Evolutionary conservation across 1,140 invertebrate genomes (phyloP), one percentile per base, ranked within the genome.

Genomic region (Sarcophaga bullata): DNA sequence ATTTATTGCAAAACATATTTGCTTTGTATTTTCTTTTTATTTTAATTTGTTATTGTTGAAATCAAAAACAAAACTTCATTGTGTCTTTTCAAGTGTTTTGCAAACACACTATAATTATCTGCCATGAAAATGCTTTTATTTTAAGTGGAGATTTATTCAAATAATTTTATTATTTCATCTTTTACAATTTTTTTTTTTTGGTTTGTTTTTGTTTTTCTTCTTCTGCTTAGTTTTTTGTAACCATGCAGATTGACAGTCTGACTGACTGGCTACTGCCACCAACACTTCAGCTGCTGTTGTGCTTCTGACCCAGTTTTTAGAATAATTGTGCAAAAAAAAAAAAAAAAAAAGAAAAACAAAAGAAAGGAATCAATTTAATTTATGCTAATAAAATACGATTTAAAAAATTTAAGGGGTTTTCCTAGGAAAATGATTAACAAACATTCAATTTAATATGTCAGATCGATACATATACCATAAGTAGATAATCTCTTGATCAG

Each of bases 51-150:
- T n/a, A n/a, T n/a, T 37, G 25, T 37, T 37, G 25, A 37, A 37
- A 37, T 37, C 25, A 37, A 37, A 37, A 37, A 4, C 25, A 37
- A 7, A 25, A 25, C 17, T 68, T 68, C 58, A 17, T 17, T 17
- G 4, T 72, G 19, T 19, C 37, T 78, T 78, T 48, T 78, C 75
- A 78, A 78, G 75, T 78, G 48, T 78, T 78, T 78, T 78, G 75
- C 75, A 78, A 78, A 78, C 75, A 78, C 75, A 78, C 48, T 25
- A 50, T 50, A 78, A 78, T 78, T 78, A 78, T 52, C 48, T 78
- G 15, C 13, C 6, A 78, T 52, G 48, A 19, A 78, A 50, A 50
- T 78, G 48, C 19, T 52, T 78, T 25, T 52, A 19, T 48, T 78
- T 52, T 17, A 78, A 78, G 49, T 78, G 8, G 17, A 52, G 75